Conservation (phyloP, 2,797 vertebrate species). For the Ambastaia sidthimunki region DNA sequence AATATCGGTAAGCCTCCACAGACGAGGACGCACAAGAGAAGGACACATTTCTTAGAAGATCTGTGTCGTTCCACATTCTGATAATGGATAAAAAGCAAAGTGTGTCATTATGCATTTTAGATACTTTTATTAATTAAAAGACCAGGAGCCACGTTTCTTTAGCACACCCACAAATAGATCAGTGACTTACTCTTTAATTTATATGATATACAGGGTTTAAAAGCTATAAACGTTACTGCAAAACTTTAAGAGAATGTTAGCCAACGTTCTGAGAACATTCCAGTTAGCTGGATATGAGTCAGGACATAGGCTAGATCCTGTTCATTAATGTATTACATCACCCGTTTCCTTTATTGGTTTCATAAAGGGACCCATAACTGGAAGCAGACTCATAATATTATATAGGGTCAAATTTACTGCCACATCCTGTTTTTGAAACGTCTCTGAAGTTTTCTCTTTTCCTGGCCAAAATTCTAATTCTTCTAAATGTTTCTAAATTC, state of each 20-base stretch:
- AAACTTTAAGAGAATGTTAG: no score
- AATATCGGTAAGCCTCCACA: conserved; percentile 81
- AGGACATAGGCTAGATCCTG: background rate
- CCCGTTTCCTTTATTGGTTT: background rate
- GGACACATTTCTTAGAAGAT: conserved; percentile 65
- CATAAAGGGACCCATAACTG: background rate
- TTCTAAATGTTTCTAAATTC: no score
- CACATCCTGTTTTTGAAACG: conserved; percentile 6
- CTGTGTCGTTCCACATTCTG: conserved; percentile 73
- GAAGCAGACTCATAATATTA: no score
- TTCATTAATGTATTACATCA: background rate
- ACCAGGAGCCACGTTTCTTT: background rate
- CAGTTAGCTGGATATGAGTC: background rate
- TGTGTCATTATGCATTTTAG: background rate
- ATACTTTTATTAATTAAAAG: no score
- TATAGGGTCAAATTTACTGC: background rate
- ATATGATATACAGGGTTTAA: no score
- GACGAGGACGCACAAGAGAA: conserved; percentile 87
- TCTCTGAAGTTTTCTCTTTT: background rate
- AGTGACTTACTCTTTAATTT: no score
- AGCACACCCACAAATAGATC: no score
- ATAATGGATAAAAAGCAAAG: background rate
- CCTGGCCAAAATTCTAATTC: no score
- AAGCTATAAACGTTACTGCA: no score
- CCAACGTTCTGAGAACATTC: no score